Base-by-base conservation (phyloP, 2,113 vertebrate genomes). In the Orycteropus afer region DNA sequence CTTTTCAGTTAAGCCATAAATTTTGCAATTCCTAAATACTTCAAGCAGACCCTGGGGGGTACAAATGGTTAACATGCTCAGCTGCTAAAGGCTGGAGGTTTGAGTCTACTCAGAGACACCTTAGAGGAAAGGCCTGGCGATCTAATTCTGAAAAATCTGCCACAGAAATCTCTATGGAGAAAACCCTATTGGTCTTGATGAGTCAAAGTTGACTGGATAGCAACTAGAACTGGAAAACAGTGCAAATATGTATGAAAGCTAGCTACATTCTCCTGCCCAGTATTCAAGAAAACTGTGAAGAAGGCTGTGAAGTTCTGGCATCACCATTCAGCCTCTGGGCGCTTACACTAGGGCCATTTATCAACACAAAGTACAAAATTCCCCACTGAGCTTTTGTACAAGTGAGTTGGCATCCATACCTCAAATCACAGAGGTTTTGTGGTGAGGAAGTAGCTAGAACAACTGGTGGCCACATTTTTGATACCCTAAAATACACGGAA, bases 341-440 rank as follows among this genome's bases (percentile, higher is more conserved):
- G 40, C 80, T 93, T n/a, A 49, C 34, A 61, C 32, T 57, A 87
- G 51, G 25, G 67, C 55, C 61, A 78, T 80, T 51, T 89, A 71
- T 40, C 1, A 2, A 84, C 32, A 87, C 40, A 7, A 94, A 86
- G 37, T 18, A 86, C 40, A 15, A 59, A 86, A 80, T 42, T 77
- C 25, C 80, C 79, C 47, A 61, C 11, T 22, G 63, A 55, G 42
- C 53, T 84, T 34, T 78, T 22, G 34, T 61, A 65, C 47, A 65
- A 89, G 63, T 42, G 22, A 20, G 51, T 85, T 91, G 93, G 89
- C 84, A 78, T 65, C 47, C 11, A 45, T 69, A 57, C 83, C 29
- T 95, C 79, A 89, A 93, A 86, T 89, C 80, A 93, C 45, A 55
- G 47, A 86, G 80, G 71, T 76, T 96, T 89, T 93, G 71, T 84